Percentiles rank a stretch among this genome's conserved stretches.
These are phyloP conservation scores for Sorex maritimensis DNA, from an alignment of 2,797 vertebrate species.

Conservation along the genomic window DNA sequence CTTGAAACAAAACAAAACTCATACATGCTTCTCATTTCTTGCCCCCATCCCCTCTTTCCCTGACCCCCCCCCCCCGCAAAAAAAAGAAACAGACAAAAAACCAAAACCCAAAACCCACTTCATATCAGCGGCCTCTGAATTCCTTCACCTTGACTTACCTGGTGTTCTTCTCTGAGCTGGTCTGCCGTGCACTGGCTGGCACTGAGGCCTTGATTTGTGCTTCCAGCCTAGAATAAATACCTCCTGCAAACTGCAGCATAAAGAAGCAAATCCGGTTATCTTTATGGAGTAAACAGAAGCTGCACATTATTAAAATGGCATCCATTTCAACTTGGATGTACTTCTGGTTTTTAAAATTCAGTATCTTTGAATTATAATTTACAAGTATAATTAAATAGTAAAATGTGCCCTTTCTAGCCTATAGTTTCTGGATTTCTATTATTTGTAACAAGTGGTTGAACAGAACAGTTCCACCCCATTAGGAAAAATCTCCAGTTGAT, in stretches of 20 bases:
- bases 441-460: not conserved
- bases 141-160: slow-evolving; percentile 89
- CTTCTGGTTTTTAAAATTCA: slow-evolving; percentile 56
- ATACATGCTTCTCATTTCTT: not conserved
- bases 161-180: slow-evolving; percentile 93
- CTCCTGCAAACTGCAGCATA: slow-evolving; percentile 93
- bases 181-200: slow-evolving; percentile 92
- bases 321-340: slow-evolving; percentile 51
- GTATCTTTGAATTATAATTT: slow-evolving; percentile 41
- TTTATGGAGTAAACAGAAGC: not conserved
- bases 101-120: not conserved
- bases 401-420: slow-evolving; percentile 37
- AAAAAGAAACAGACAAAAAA: not conserved
- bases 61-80: too few species aligned
- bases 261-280: slow-evolving; percentile 41
- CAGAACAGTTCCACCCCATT: not conserved
- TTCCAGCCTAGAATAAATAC: slow-evolving; percentile 97
- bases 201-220: slow-evolving; percentile 94
- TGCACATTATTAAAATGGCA: slow-evolving; percentile 34
- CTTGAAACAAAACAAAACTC: slow-evolving; percentile 39
- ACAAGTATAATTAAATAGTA: not conserved
- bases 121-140: slow-evolving; percentile 9
- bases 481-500: not conserved
- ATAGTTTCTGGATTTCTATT: not conserved
- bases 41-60: not conserved